Conservation (phyloP, 2,113 vertebrate species). For the Colinus virginianus region DNA sequence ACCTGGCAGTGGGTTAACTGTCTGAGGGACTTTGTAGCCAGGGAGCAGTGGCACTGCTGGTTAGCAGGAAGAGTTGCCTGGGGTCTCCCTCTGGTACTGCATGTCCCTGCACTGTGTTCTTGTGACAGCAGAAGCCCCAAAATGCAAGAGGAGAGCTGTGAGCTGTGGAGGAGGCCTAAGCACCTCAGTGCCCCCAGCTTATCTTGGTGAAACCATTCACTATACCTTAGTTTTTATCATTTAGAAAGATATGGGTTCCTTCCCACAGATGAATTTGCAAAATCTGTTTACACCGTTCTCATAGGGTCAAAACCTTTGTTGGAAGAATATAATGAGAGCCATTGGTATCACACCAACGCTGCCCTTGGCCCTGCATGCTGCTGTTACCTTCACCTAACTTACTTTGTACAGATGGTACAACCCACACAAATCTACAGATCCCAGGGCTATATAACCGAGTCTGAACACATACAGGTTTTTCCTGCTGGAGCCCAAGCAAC, state of each 20-base stretch:
- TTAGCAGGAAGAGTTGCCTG: neutral
- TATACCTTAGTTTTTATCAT: neutral
- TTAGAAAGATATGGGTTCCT: neutral
- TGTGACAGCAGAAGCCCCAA: neutral
- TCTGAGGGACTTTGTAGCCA: neutral
- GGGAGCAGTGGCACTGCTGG: neutral
- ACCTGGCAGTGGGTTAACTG: neutral
- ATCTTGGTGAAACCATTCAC: neutral
- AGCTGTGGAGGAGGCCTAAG: neutral
- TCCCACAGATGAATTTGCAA: neutral
- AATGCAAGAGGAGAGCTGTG: neutral
- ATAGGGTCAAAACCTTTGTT: neutral
- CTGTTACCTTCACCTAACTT: neutral
- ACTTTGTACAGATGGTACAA: neutral
- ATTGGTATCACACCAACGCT: neutral
- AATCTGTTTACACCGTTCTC: neutral
- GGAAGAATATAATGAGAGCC: neutral
- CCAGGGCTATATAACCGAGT: neutral
- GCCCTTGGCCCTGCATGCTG: neutral
- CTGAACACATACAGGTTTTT: neutral
- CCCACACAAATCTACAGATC: neutral
- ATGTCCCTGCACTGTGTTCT: neutral
- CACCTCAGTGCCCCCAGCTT: fast-evolving
- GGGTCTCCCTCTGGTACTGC: neutral
- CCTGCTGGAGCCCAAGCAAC: neutral